phyloP scores from a whole-genome alignment of 2,888 invertebrate genomes.

The Nomada flava region DNA sequence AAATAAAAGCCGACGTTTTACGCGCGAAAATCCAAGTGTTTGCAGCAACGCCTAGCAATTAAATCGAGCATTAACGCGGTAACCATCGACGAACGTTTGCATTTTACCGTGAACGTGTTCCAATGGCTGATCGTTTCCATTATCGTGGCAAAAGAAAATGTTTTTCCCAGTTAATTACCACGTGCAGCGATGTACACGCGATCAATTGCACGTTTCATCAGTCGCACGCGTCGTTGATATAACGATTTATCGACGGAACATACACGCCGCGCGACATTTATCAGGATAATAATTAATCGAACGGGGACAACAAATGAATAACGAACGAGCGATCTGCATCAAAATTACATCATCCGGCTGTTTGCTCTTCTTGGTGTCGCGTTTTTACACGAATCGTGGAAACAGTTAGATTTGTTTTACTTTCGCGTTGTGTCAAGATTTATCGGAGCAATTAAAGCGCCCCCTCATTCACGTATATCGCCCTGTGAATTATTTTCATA shows the following conservation, averaged over 20 bases:
- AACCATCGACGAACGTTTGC: conserved; percentile 7
- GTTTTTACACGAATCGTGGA: not conserved
- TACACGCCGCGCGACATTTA: conserved; percentile 61
- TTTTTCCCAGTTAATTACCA: conserved; percentile 41
- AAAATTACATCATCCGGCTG: conserved; percentile 55
- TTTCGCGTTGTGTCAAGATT: too few relatives aligned
- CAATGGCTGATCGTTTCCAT: not conserved
- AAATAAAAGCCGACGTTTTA: conserved; percentile 32
- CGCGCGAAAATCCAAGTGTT: conserved; percentile 8
- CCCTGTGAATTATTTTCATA: too few relatives aligned
- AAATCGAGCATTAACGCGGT: conserved; percentile 29
- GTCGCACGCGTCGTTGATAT: conserved; percentile 39
- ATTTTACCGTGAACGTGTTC: conserved; percentile 20
- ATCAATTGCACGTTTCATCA: conserved; percentile 62
- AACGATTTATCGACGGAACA: conserved; percentile 61
- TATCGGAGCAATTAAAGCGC: too few relatives aligned
- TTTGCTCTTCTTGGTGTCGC: conserved; percentile 32
- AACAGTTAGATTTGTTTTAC: not conserved
- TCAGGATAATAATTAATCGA: conserved; percentile 72
- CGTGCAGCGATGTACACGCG: conserved; percentile 22
- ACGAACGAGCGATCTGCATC: conserved; percentile 53
- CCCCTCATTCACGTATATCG: too few relatives aligned
- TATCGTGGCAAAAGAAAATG: not conserved
- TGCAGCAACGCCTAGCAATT: conserved; percentile 30
- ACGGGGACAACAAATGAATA: conserved; percentile 59